These are phyloP conservation scores for Turnix velox DNA, from an alignment of 2,113 vertebrate genomes.

Conservation along the genomic window DNA sequence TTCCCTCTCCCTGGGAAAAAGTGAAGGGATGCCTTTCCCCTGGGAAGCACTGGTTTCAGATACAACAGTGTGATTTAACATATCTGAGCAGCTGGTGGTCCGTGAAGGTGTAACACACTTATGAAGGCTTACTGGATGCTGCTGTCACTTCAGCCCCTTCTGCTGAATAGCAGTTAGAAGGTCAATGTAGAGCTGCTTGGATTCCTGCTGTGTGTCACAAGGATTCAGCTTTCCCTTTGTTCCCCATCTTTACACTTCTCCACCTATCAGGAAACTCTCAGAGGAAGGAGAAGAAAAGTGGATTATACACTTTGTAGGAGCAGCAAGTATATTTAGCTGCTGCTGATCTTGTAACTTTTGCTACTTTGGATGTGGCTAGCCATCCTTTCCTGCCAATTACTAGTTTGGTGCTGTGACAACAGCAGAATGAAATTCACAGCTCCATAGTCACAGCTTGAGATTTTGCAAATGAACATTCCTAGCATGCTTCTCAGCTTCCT, in stretches of 20 bases:
- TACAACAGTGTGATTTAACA: not conserved
- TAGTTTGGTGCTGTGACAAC: constrained; percentile 28
- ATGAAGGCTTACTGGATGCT: fast-evolving
- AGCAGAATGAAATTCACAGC: constrained; percentile 49
- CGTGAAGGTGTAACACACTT: not conserved
- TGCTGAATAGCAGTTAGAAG: not conserved
- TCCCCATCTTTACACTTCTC: not conserved
- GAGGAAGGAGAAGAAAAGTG: not conserved
- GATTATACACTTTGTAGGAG: not conserved
- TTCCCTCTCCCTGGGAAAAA: not conserved
- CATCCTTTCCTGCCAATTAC: constrained; percentile 62
- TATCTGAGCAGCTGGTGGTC: not conserved
- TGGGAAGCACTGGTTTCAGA: not conserved
- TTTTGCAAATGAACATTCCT: constrained; percentile 63
- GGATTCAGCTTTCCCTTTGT: not conserved
- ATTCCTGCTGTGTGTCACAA: not conserved
- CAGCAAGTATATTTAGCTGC: constrained; percentile 28
- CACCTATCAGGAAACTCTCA: not conserved
- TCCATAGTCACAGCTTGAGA: constrained; percentile 54
- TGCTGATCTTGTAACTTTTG: constrained; percentile 50
- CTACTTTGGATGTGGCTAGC: constrained; percentile 32
- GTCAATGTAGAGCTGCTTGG: not conserved
- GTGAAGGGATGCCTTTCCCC: not conserved
- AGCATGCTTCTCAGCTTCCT: constrained; percentile 43
- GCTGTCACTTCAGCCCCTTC: not conserved